Evolutionary conservation across 2,888 invertebrate species (phyloP).

Genomic region (Brachyptera putata): DNA sequence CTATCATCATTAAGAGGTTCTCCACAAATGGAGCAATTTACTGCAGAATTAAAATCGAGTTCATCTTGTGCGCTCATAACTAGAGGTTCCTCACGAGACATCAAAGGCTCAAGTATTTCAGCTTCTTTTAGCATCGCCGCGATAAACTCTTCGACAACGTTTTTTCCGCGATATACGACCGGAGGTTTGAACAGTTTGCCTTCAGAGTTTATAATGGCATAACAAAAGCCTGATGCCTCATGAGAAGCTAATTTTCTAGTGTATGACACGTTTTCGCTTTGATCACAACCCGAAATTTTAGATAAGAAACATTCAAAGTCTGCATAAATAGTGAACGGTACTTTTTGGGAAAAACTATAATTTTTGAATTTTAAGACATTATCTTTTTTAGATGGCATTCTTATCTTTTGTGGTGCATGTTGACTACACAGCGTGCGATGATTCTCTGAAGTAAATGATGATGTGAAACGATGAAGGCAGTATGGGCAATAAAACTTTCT

Average conservation of each 20-base stretch:
- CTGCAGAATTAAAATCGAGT: slow-evolving; percentile 31
- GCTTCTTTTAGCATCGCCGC: neutral
- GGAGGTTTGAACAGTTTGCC: too few species aligned
- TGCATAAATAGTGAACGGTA: neutral
- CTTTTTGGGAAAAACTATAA: neutral
- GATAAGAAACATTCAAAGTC: slow-evolving; percentile 18
- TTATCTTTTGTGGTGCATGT: slow-evolving; percentile 11
- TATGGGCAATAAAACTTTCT: neutral
- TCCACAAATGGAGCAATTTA: slow-evolving; percentile 36
- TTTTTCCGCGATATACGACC: neutral
- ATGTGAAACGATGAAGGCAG: neutral
- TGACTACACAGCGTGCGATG: neutral
- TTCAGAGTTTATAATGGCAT: too few species aligned
- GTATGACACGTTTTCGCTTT: neutral
- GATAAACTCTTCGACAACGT: neutral
- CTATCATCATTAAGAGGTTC: slow-evolving; percentile 30
- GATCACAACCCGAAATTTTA: neutral
- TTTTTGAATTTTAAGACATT: neutral
- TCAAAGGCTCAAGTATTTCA: slow-evolving; percentile 10
- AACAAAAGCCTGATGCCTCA: too few species aligned
- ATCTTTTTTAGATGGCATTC: neutral
- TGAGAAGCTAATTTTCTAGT: neutral
- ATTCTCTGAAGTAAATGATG: neutral
- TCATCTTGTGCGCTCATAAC: slow-evolving; percentile 32
- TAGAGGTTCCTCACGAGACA: slow-evolving; percentile 32